Evolutionary conservation across 1,140 invertebrate genomes (phyloP).

Genomic region (Nephila pilipes): DNA sequence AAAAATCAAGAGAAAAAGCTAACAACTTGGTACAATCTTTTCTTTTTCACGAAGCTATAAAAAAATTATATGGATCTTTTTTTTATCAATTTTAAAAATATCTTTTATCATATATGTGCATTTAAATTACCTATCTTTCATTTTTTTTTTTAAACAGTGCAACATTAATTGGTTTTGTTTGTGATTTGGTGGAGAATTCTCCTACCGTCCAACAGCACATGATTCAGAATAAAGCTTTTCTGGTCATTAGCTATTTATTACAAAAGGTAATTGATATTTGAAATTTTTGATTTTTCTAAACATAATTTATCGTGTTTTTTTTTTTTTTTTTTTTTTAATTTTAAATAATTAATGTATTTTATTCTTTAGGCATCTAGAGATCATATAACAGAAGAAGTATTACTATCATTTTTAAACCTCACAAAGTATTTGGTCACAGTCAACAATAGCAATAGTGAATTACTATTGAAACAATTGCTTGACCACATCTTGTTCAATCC

Average conservation of each 20-base stretch:
- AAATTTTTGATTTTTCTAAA: not conserved
- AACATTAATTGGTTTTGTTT: slow-evolving; percentile 97
- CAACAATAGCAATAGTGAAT: slow-evolving; percentile 94
- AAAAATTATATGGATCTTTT: not conserved
- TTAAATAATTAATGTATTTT: not conserved
- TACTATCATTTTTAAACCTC: slow-evolving; percentile 95
- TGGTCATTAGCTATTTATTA: slow-evolving; percentile 98
- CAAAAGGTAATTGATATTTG: slow-evolving; percentile 85
- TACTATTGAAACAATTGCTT: slow-evolving; percentile 97
- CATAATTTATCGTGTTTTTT: too few relatives aligned
- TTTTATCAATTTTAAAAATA: not conserved
- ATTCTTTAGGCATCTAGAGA: slow-evolving; percentile 88
- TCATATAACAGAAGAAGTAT: slow-evolving; percentile 95
- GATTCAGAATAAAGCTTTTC: slow-evolving; percentile 98
- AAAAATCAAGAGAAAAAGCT: slow-evolving; percentile 87
- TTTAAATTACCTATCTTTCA: not conserved
- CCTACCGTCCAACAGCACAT: slow-evolving; percentile 99
- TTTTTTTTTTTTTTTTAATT: not conserved
- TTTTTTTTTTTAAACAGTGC: slow-evolving; percentile 84
- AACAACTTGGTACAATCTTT: slow-evolving; percentile 87
- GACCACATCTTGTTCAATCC: slow-evolving; percentile 99
- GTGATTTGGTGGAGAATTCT: slow-evolving; percentile 97
- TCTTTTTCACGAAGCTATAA: not conserved
- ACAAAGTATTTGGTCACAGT: slow-evolving; percentile 98
- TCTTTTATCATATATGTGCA: not conserved